Conservation (phyloP, 2,797 vertebrate genomes). For the Chloroceryle amazona region DNA sequence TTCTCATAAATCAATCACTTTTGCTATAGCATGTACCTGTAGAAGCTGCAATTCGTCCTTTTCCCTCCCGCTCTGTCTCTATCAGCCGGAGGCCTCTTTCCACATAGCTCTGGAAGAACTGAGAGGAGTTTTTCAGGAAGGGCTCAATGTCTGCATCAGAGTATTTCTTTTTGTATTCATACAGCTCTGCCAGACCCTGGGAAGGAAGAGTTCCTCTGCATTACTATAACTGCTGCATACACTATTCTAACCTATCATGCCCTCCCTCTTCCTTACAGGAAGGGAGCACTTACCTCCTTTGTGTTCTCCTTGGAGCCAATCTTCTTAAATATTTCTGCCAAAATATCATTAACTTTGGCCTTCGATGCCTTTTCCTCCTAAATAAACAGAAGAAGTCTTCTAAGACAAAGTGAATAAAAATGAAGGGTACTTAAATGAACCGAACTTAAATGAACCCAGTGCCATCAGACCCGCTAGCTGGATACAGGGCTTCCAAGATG, state of each 20-base stretch:
- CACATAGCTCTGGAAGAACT: slow-evolving; percentile 99
- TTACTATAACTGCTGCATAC: neutral
- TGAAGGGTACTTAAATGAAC: neutral
- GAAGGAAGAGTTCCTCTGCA: neutral
- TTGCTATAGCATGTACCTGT: slow-evolving; percentile 79
- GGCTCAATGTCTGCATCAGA: slow-evolving; percentile 96
- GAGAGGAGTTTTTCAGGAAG: slow-evolving; percentile 95
- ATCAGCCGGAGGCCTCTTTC: slow-evolving; percentile 97
- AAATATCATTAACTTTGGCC: slow-evolving; percentile 95
- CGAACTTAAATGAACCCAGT: neutral
- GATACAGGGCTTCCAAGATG: neutral
- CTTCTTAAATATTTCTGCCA: slow-evolving; percentile 99
- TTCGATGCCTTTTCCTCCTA: slow-evolving; percentile 96
- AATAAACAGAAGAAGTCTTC: slow-evolving; percentile 2
- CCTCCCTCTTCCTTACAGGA: too few species aligned
- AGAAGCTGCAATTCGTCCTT: slow-evolving; percentile 88
- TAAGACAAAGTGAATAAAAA: neutral
- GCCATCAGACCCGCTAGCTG: neutral
- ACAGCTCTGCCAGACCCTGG: slow-evolving; percentile 95
- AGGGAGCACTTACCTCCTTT: slow-evolving; percentile 88
- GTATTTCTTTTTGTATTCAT: slow-evolving; percentile 98
- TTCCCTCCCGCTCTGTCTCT: slow-evolving; percentile 94
- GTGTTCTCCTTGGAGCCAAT: slow-evolving; percentile 99
- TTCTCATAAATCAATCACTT: neutral
- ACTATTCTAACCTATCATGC: neutral